phyloP scores from a whole-genome alignment of 2,888 invertebrate genomes.

The Pristionchus entomophagus region DNA sequence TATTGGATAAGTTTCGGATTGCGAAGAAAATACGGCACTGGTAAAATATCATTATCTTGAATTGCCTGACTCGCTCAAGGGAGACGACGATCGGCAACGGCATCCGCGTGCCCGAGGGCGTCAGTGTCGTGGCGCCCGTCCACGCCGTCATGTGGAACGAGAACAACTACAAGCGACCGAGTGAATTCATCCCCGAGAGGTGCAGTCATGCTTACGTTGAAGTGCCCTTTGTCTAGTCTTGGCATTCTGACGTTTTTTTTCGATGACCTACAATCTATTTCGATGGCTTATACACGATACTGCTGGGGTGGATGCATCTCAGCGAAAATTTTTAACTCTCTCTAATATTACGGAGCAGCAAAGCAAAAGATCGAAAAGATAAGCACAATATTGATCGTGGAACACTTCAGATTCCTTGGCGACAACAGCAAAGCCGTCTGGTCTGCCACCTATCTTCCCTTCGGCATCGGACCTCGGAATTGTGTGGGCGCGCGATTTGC shows the following conservation, averaged over 20 bases:
- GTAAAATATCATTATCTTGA: neutral
- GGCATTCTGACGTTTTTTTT: neutral
- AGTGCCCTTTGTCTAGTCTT: neutral
- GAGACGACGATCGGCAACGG: conserved; percentile 42
- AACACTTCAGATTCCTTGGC: conserved; percentile 34
- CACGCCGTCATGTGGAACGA: conserved; percentile 43
- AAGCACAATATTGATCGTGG: too few relatives aligned
- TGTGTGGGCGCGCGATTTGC: conserved; percentile 47
- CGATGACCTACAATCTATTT: too few relatives aligned
- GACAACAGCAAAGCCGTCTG: conserved; percentile 16
- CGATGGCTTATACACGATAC: too few relatives aligned
- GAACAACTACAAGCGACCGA: neutral
- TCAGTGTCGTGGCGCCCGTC: conserved; percentile 16
- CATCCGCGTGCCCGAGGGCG: conserved; percentile 21
- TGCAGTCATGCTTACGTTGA: neutral
- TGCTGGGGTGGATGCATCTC: too few relatives aligned
- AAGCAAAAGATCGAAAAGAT: too few relatives aligned
- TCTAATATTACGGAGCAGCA: too few relatives aligned
- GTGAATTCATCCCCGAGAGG: conserved; percentile 31
- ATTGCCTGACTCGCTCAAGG: neutral
- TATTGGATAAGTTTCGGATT: neutral
- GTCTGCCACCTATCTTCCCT: conserved; percentile 19
- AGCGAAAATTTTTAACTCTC: too few relatives aligned
- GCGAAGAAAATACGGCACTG: neutral
- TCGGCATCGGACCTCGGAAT: conserved; percentile 47